A percentile compares a stretch with the other conserved stretches of the same genome.
phyloP scores from a whole-genome alignment of 2,797 vertebrate species.

The Chaunax sp. region DNA sequence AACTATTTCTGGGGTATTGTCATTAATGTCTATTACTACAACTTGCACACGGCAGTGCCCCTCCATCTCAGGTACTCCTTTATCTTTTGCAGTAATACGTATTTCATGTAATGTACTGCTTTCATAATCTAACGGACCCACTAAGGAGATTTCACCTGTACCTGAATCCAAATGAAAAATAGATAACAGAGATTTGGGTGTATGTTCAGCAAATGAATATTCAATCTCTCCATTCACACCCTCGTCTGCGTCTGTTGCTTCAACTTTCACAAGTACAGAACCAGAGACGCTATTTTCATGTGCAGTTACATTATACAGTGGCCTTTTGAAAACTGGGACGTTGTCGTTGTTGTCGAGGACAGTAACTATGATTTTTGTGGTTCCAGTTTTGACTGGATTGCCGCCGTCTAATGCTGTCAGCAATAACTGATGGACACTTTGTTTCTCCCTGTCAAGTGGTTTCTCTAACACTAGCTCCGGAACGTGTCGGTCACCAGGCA shows the following conservation, averaged over 20 bases:
- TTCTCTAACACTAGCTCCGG: conserved; percentile 72
- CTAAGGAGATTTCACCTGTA: conserved; percentile 69
- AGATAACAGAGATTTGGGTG: conserved; percentile 51
- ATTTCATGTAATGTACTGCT: conserved; percentile 59
- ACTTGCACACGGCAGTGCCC: conserved; percentile 70
- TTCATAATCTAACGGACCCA: conserved; percentile 77
- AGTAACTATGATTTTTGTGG: conserved; percentile 47
- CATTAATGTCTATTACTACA: conserved; percentile 74
- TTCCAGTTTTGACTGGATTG: conserved; percentile 57
- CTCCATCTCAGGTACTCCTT: conserved; percentile 71
- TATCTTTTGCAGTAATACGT: conserved; percentile 71
- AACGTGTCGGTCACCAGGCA: conserved; percentile 36
- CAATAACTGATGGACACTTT: conserved; percentile 39
- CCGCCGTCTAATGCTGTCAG: conserved; percentile 73
- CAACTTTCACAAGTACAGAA: neutral
- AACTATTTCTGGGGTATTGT: conserved; percentile 26
- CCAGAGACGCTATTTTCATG: conserved; percentile 27
- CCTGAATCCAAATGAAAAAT: conserved; percentile 62
- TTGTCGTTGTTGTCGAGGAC: conserved; percentile 71
- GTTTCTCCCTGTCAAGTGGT: conserved; percentile 67
- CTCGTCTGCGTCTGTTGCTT: conserved; percentile 65
- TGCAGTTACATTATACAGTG: conserved; percentile 39
- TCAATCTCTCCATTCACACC: conserved; percentile 64
- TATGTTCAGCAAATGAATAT: conserved; percentile 61
- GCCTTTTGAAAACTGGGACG: conserved; percentile 52